Evolutionary conservation across 2,888 invertebrate species (phyloP), one percentile per base, ranked within the genome.

Genomic region (Cacoxenus indagator): DNA sequence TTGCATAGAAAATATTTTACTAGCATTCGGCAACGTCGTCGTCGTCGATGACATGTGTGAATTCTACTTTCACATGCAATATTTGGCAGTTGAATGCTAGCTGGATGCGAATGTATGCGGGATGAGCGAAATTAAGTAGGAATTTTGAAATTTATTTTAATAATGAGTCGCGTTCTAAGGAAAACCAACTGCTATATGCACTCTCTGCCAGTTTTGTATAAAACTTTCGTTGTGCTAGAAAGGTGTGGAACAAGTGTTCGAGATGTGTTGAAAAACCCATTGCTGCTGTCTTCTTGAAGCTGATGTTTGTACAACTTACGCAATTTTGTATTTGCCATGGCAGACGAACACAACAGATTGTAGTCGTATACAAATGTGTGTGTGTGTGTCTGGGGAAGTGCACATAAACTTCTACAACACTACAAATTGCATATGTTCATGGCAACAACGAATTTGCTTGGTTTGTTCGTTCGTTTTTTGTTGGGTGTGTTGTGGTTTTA

Each of bases 301-400:
- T 65, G 66, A 70, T 70, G 54, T 54, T 70, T 45, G 67, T 26
- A 69, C 69, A 72, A 72, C 72, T 64, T 69, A 66, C 67, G 72
- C 43, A 70, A 66, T 67, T 65, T 67, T 54, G 61, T 67, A 51
- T 54, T 72, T 72, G 48, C 54, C 55, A 46, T 46, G 66, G 46
- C 24, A 17, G 31, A 27, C 31, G 27, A 64, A 27, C 45, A 26
- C 48, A 24, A 9, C 43, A 9, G 48, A 51, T 14, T 48, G 31
- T 8, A 37, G 27, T 55, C 17, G 66, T 62, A 9, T 51, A 5
- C 14, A 37, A n/a, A n/a, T n/a, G n/a, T n/a, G n/a, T n/a, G n/a
- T n/a, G n/a, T n/a, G n/a, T n/a, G n/a, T n/a, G n/a, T n/a, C n/a
- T n/a, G n/a, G n/a, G n/a, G n/a, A n/a, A n/a, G n/a, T 37, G 37